A percentile compares a stretch with the other conserved stretches of the same genome.
phyloP scores from a whole-genome alignment of 2,888 invertebrate genomes.

The Ischnus inquisitorius region DNA sequence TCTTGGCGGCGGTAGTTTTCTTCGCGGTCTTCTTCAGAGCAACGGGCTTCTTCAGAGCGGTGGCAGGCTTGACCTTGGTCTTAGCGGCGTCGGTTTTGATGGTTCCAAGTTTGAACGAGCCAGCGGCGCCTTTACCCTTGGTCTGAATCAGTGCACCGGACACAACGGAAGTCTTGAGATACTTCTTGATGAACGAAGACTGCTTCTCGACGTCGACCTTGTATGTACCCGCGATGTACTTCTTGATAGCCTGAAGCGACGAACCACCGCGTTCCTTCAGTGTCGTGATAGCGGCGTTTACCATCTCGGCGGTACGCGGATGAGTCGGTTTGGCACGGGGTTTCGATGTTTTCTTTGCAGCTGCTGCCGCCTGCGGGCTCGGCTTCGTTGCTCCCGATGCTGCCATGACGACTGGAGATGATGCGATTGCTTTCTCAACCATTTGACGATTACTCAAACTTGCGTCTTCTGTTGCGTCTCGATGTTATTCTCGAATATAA shows the following conservation, averaged over 20 bases:
- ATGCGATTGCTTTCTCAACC: constrained; percentile 46
- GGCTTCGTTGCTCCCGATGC: constrained; percentile 23
- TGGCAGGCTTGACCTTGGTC: constrained; percentile 74
- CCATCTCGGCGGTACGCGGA: constrained; percentile 87
- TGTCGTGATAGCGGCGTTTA: constrained; percentile 86
- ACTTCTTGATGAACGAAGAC: constrained; percentile 88
- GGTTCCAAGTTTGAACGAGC: constrained; percentile 85
- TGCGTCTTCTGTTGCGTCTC: background rate
- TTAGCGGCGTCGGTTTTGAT: constrained; percentile 36
- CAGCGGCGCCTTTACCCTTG: constrained; percentile 87
- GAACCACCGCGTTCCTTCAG: constrained; percentile 88
- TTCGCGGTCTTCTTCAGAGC: constrained; percentile 65
- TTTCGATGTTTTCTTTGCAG: constrained; percentile 70
- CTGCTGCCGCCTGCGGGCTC: constrained; percentile 17
- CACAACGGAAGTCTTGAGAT: constrained; percentile 87
- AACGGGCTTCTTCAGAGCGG: constrained; percentile 17
- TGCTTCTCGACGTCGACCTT: constrained; percentile 87
- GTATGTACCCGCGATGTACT: constrained; percentile 88
- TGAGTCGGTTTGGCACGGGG: constrained; percentile 85
- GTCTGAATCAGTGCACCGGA: constrained; percentile 86
- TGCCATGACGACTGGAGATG: constrained; percentile 43
- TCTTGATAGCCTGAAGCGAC: constrained; percentile 88
- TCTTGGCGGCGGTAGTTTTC: constrained; percentile 64
- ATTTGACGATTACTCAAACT: constrained; percentile 24
- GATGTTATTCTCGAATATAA: background rate